Evolutionary conservation across 2,888 invertebrate species (phyloP).

Genomic region (Linnaemya vulpina): DNA sequence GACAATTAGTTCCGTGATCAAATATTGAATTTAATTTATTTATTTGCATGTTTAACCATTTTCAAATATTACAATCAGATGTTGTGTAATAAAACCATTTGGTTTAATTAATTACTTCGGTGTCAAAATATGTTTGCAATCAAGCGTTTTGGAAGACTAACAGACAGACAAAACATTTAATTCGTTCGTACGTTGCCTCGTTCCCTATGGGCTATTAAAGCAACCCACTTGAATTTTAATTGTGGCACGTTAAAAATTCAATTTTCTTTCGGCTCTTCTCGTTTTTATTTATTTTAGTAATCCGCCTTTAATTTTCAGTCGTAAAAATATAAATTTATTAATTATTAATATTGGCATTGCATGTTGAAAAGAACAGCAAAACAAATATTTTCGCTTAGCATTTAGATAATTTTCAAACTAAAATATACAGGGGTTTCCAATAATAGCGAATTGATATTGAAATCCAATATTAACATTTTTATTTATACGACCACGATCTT

Average conservation of each 20-base stretch:
- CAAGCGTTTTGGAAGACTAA: not conserved
- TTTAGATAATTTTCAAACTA: conserved; percentile 22
- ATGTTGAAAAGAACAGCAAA: conserved; percentile 44
- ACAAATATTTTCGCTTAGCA: conserved; percentile 47
- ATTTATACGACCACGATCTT: too few species aligned
- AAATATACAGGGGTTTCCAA: not conserved
- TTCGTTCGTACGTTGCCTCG: not conserved
- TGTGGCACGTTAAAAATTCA: conserved; percentile 21
- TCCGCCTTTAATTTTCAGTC: conserved; percentile 2
- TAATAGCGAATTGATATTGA: not conserved
- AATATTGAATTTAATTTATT: conserved; percentile 17
- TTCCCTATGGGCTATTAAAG: not conserved
- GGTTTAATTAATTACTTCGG: conserved; percentile 61
- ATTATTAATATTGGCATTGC: conserved; percentile 59
- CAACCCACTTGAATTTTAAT: conserved; percentile 34
- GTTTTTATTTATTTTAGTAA: conserved; percentile 22
- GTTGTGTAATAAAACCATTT: conserved; percentile 45
- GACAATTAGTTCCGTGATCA: not conserved
- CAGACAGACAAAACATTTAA: not conserved
- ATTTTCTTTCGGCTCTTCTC: conserved; percentile 4
- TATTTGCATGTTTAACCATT: not conserved
- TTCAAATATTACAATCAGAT: not conserved
- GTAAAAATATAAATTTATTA: conserved; percentile 56
- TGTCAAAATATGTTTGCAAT: conserved; percentile 14
- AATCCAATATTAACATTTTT: not conserved